Percentiles rank a stretch among this genome's conserved stretches.
phyloP scores from a whole-genome alignment of 2,888 invertebrate species.

The Eristalis tenax region DNA sequence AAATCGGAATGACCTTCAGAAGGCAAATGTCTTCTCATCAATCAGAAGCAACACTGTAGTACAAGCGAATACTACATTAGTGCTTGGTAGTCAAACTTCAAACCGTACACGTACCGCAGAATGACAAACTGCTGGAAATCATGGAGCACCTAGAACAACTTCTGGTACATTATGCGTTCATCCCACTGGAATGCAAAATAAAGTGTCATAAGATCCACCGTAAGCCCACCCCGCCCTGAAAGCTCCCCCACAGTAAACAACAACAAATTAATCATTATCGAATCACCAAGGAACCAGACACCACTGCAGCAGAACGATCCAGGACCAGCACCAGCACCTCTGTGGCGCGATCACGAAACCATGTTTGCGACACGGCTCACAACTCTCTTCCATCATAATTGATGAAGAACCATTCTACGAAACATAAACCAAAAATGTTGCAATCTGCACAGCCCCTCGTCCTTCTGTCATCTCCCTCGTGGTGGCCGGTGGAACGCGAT shows the following conservation, averaged over 20 bases:
- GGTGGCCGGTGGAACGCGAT: slow-evolving; percentile 62
- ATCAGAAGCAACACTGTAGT: neutral
- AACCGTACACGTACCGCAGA: neutral
- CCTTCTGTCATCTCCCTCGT: neutral
- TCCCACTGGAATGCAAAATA: neutral
- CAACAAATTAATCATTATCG: slow-evolving; percentile 64
- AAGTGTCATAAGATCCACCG: slow-evolving; percentile 29
- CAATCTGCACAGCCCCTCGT: slow-evolving; percentile 15
- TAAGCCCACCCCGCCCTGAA: slow-evolving; percentile 18
- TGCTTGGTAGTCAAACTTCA: neutral
- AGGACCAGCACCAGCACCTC: slow-evolving; percentile 19
- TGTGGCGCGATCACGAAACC: slow-evolving; percentile 50
- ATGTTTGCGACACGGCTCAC: slow-evolving; percentile 65
- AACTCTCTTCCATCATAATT: slow-evolving; percentile 68
- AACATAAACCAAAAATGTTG: slow-evolving; percentile 72
- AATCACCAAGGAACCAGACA: slow-evolving; percentile 56
- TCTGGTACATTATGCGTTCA: neutral
- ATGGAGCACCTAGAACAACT: neutral
- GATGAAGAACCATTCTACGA: slow-evolving; percentile 71
- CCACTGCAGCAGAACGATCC: slow-evolving; percentile 2
- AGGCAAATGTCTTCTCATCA: neutral
- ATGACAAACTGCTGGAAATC: neutral
- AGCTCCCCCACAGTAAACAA: neutral
- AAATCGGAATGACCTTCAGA: no score
- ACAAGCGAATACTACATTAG: neutral